phyloP scores from a whole-genome alignment of 2,113 vertebrate genomes.

The Pteropus alecto region DNA sequence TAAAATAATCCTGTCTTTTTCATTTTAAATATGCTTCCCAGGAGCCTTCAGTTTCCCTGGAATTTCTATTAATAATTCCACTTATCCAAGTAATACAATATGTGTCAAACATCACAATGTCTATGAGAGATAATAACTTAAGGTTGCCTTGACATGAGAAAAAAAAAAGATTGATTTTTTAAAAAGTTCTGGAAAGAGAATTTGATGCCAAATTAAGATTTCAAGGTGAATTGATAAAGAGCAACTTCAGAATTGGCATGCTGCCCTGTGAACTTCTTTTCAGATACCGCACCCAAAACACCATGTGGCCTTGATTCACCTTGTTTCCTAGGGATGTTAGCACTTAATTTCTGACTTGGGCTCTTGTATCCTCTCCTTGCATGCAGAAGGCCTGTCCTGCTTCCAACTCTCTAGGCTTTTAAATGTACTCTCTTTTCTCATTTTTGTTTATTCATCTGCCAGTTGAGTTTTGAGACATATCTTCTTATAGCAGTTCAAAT shows the following conservation, averaged over 20 bases:
- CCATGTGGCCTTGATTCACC: background rate
- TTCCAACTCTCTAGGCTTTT: background rate
- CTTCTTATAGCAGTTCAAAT: background rate
- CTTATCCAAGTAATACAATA: constrained; percentile 73
- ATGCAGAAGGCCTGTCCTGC: background rate
- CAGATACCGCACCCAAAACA: background rate
- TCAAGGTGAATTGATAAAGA: constrained; percentile 65
- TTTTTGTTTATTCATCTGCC: background rate
- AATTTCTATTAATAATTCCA: constrained; percentile 79
- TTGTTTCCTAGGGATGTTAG: background rate
- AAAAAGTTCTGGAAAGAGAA: constrained; percentile 51
- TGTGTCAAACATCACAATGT: constrained; percentile 73
- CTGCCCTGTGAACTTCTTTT: constrained; percentile 9
- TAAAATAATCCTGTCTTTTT: constrained; percentile 59
- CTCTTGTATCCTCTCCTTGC: background rate
- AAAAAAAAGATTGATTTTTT: constrained; percentile 61
- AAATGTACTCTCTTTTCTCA: background rate
- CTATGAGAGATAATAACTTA: constrained; percentile 72
- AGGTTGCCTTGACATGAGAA: constrained; percentile 69
- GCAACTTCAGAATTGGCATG: constrained; percentile 32
- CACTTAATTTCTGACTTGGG: background rate
- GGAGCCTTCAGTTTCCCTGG: constrained; percentile 68
- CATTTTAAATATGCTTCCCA: constrained; percentile 66
- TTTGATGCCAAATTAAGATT: constrained; percentile 73
- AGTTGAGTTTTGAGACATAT: background rate